These are phyloP conservation scores for Papilio protenor DNA, from an alignment of 2,888 invertebrate species.

Conservation along the genomic window DNA sequence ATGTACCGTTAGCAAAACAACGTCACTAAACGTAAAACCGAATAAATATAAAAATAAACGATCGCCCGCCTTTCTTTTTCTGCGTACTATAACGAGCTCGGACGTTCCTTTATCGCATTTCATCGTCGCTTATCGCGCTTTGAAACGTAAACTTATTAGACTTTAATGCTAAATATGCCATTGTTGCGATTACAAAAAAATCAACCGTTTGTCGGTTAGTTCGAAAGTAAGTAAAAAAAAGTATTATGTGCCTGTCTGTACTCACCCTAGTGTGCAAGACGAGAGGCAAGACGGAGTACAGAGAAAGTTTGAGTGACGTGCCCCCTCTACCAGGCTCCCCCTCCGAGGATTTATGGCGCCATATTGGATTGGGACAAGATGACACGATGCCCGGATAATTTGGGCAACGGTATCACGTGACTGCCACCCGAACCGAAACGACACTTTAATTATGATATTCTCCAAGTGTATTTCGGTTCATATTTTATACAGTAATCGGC, in stretches of 20 bases:
- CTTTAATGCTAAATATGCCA: constrained; percentile 31
- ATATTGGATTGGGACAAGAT: constrained; percentile 85
- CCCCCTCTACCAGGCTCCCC: constrained; percentile 72
- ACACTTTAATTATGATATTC: constrained; percentile 83
- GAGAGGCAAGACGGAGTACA: constrained; percentile 81
- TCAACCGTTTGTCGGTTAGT: constrained; percentile 29
- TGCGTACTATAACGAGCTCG: constrained; percentile 22
- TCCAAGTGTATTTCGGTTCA: constrained; percentile 51
- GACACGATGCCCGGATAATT: constrained; percentile 84
- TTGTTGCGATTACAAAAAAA: constrained; percentile 28
- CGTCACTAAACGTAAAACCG: constrained; percentile 30
- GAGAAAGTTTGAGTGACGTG: constrained; percentile 85
- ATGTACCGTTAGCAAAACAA: constrained; percentile 68
- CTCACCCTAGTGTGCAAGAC: constrained; percentile 72
- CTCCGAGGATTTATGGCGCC: constrained; percentile 83
- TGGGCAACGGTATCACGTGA: constrained; percentile 84
- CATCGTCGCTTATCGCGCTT: constrained; percentile 27
- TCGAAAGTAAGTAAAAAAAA: constrained; percentile 54
- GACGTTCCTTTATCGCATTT: constrained; percentile 38
- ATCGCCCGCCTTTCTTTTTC: constrained; percentile 26
- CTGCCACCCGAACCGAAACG: constrained; percentile 75
- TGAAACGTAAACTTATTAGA: constrained; percentile 30
- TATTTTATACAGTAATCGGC: constrained; percentile 37
- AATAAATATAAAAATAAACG: constrained; percentile 41
- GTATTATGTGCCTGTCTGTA: constrained; percentile 64